phyloP scores from a whole-genome alignment of 2,113 vertebrate genomes.

The Okapia johnstoni region DNA sequence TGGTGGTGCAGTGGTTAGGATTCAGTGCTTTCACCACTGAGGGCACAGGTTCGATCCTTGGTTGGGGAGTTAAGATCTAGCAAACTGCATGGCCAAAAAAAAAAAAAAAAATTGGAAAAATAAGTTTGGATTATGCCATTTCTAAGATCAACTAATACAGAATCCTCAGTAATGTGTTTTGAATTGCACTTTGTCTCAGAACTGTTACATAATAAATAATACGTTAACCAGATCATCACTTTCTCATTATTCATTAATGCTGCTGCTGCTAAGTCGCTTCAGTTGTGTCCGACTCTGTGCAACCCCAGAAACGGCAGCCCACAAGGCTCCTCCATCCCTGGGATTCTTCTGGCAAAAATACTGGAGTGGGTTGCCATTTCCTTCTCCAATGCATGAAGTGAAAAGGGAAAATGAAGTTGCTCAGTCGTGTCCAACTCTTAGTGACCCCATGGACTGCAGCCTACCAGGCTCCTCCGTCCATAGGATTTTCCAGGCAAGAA shows the following conservation, averaged over 20 bases:
- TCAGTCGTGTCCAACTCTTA: too few relatives aligned
- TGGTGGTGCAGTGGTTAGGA: not conserved
- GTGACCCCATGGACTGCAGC: too few relatives aligned
- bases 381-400: too few relatives aligned
- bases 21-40: not conserved
- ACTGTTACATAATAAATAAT: constrained; percentile 56
- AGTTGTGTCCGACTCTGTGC: too few relatives aligned
- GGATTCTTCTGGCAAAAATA: too few relatives aligned
- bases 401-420: too few relatives aligned
- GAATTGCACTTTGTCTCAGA: constrained; percentile 43
- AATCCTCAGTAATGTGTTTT: not conserved
- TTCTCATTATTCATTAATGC: not conserved
- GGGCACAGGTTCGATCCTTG: not conserved
- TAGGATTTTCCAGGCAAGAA: too few relatives aligned
- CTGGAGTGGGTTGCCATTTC: too few relatives aligned
- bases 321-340: too few relatives aligned
- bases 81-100: not conserved
- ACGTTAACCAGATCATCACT: not conserved
- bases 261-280: too few relatives aligned
- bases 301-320: too few relatives aligned
- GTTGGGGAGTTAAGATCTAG: not conserved
- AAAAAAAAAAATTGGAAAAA: not conserved
- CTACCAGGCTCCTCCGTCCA: too few relatives aligned
- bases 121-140: constrained; percentile 1
- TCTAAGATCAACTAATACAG: not conserved